Evolutionary conservation across 2,797 vertebrate species (phyloP).

Genomic region (Catamblyrhynchus diadema): DNA sequence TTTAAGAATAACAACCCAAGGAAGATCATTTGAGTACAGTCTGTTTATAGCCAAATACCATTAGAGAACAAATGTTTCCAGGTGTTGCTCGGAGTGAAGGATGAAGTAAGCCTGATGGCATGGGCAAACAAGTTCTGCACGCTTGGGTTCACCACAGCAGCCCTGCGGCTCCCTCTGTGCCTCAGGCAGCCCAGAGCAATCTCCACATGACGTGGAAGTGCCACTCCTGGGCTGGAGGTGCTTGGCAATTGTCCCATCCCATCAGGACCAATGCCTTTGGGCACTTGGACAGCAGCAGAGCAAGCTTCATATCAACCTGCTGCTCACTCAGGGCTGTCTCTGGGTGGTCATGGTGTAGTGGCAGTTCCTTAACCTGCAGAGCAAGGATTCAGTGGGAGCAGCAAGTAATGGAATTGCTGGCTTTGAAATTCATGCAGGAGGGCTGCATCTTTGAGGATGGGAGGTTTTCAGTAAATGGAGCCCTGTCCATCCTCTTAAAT

Average conservation of each 20-base stretch:
- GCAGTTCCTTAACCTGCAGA: not conserved
- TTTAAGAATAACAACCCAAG: not conserved
- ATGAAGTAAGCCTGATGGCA: not conserved
- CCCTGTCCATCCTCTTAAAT: not conserved
- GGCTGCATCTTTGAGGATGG: not conserved
- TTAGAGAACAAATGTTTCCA: not conserved
- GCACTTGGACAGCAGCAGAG: not conserved
- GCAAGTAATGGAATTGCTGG: not conserved
- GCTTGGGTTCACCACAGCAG: not conserved
- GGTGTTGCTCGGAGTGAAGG: not conserved
- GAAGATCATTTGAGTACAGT: not conserved
- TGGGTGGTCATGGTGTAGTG: accelerated
- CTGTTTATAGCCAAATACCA: not conserved
- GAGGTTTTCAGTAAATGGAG: not conserved
- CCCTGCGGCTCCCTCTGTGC: accelerated
- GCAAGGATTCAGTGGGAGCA: not conserved
- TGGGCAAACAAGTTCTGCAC: not conserved
- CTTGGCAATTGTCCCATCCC: accelerated
- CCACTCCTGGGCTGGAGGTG: accelerated
- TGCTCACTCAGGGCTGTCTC: not conserved
- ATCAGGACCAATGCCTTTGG: not conserved
- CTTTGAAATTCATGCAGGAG: not conserved
- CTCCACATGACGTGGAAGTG: not conserved
- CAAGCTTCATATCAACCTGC: not conserved
- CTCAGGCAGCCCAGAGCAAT: not conserved